These are phyloP conservation scores for Lophius piscatorius DNA, from an alignment of 2,113 vertebrate species.

Conservation along the genomic window DNA sequence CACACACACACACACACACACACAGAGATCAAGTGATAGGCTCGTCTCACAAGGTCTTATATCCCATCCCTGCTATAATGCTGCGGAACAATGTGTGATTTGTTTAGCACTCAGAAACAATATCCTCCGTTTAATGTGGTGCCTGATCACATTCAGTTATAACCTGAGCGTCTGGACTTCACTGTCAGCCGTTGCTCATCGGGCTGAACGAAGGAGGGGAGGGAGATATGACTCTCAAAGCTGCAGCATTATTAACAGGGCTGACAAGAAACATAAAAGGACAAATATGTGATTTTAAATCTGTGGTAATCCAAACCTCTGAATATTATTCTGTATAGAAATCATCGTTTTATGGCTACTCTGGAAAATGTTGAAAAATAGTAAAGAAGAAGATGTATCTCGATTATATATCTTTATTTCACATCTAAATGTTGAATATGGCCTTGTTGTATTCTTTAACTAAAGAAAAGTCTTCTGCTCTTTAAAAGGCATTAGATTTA, in stretches of 20 bases:
- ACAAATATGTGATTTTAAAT: not conserved
- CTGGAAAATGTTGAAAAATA: too few species aligned
- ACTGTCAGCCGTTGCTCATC: slow-evolving; percentile 30
- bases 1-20: slow-evolving; percentile 19
- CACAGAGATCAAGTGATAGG: slow-evolving; percentile 31
- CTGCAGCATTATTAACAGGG: not conserved
- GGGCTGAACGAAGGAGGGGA: slow-evolving; percentile 5
- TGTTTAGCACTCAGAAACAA: slow-evolving; percentile 57
- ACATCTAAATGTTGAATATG: too few species aligned
- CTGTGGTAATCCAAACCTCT: not conserved
- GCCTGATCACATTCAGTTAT: slow-evolving; percentile 53
- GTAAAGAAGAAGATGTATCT: too few species aligned
- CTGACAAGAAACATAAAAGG: not conserved
- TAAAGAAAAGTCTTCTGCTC: too few species aligned
- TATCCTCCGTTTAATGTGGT: slow-evolving; percentile 48
- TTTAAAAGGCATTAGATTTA: too few species aligned
- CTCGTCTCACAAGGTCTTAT: slow-evolving; percentile 59
- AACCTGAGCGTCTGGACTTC: slow-evolving; percentile 43
- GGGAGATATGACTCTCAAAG: slow-evolving; percentile 3
- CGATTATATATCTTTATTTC: too few species aligned
- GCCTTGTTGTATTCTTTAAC: too few species aligned
- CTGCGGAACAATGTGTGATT: slow-evolving; percentile 49
- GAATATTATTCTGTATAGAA: too few species aligned
- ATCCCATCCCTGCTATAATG: slow-evolving; percentile 41
- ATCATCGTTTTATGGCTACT: too few species aligned